These are phyloP conservation scores for Nephrotoma flavescens DNA, from an alignment of 2,888 invertebrate genomes.

Conservation along the genomic window DNA sequence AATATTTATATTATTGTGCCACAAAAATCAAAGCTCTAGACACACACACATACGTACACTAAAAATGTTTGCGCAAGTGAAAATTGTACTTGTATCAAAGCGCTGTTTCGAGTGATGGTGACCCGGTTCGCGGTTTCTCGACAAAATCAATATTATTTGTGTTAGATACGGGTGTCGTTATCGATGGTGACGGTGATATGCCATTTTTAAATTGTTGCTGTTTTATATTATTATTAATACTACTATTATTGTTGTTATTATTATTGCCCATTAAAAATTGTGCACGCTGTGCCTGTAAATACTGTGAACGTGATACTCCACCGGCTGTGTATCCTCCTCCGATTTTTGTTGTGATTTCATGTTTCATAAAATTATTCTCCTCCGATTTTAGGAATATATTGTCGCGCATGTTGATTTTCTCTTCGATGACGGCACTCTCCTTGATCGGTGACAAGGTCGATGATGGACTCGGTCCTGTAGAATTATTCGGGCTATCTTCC, in stretches of 20 bases:
- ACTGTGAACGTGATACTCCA: conserved; percentile 34
- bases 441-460: neutral
- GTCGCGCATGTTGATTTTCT: conserved; percentile 25
- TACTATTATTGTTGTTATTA: conserved; percentile 6
- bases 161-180: conserved; percentile 19
- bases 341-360: conserved; percentile 19
- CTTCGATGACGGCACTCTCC: conserved; percentile 16
- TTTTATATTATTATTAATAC: neutral
- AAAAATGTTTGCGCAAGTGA: neutral
- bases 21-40: neutral
- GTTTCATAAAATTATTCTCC: conserved; percentile 32
- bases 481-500: conserved; percentile 55
- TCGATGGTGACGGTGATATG: conserved; percentile 9
- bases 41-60: too few relatives aligned
- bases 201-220: conserved; percentile 10
- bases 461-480: conserved; percentile 33
- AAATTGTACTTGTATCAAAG: conserved; percentile 21
- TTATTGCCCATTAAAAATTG: conserved; percentile 35
- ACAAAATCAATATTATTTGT: conserved; percentile 17
- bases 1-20: neutral
- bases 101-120: conserved; percentile 46
- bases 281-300: conserved; percentile 40
- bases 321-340: neutral
- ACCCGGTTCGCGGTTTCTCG: conserved; percentile 14
- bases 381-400: conserved; percentile 32